Evolutionary conservation across 2,797 vertebrate genomes (phyloP).

Genomic region (Myotis planiceps): DNA sequence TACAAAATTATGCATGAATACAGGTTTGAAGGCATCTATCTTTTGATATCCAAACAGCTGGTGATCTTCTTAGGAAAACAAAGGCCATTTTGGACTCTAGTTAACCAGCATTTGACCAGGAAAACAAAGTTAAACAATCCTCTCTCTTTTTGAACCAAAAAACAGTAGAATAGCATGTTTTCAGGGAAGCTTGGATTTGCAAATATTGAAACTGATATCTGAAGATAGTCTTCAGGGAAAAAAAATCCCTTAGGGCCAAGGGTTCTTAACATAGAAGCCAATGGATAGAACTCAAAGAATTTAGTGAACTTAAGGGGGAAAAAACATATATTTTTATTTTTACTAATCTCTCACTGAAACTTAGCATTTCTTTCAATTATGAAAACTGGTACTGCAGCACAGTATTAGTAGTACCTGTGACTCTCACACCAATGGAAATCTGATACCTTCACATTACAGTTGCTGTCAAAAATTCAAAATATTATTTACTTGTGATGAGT

Average conservation of each 20-base stretch:
- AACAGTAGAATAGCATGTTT: not conserved
- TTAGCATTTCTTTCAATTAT: not conserved
- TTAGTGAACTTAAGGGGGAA: not conserved
- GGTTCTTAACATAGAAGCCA: not conserved
- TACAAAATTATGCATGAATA: not conserved
- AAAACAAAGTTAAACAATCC: not conserved
- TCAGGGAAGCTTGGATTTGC: not conserved
- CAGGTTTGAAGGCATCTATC: not conserved
- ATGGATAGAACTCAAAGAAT: not conserved
- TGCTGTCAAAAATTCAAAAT: not conserved
- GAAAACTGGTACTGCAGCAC: not conserved
- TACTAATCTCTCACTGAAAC: not conserved
- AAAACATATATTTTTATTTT: not conserved
- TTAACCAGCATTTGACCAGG: slow-evolving; percentile 71
- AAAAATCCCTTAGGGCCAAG: not conserved
- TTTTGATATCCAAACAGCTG: not conserved
- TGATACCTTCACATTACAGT: not conserved
- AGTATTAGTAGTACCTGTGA: not conserved
- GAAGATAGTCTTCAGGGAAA: not conserved
- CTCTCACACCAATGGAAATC: not conserved
- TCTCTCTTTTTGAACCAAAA: not conserved
- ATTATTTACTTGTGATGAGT: not conserved
- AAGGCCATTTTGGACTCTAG: slow-evolving; percentile 42
- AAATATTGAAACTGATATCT: not conserved
- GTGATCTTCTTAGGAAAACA: slow-evolving; percentile 20